Conservation (phyloP, 2,113 vertebrate species). For the Arothron firmamentum region DNA sequence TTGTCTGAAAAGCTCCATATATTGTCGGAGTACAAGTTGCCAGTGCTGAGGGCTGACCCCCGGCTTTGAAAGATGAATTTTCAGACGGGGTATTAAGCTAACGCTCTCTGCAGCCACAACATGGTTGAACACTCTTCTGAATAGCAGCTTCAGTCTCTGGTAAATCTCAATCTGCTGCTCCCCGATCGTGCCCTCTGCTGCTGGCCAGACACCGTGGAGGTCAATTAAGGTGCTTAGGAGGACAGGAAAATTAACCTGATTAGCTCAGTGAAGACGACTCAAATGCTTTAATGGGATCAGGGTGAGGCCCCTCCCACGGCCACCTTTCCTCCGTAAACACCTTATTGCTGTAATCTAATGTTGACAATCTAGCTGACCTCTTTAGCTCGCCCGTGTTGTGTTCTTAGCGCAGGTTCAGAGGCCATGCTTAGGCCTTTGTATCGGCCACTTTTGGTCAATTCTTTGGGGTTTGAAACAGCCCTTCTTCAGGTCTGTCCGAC, state of each 20-base stretch:
- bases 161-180: conserved; percentile 63
- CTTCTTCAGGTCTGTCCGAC: background rate
- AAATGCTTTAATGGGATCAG: conserved; percentile 72
- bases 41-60: too few relatives aligned
- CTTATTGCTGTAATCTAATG: conserved; percentile 57
- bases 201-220: conserved; percentile 30
- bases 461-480: conserved; percentile 1
- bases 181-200: conserved; percentile 13
- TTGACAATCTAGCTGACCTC: conserved; percentile 43
- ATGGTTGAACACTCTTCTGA: conserved; percentile 23
- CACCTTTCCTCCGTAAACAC: conserved; percentile 57
- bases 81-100: conserved; percentile 41
- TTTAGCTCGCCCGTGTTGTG: conserved; percentile 36
- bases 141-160: conserved; percentile 20
- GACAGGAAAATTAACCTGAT: conserved; percentile 61
- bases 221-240: conserved; percentile 42
- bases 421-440: background rate
- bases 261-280: conserved; percentile 64
- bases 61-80: conserved; percentile 19
- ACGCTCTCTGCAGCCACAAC: conserved; percentile 48
- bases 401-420: background rate
- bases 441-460: conserved; percentile 1
- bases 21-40: too few relatives aligned
- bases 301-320: conserved; percentile 37
- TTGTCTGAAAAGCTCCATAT: too few relatives aligned